Evolutionary conservation across 2,888 invertebrate genomes (phyloP), one percentile per base, ranked within the genome.

Genomic region (Dicyrtomina minuta): DNA sequence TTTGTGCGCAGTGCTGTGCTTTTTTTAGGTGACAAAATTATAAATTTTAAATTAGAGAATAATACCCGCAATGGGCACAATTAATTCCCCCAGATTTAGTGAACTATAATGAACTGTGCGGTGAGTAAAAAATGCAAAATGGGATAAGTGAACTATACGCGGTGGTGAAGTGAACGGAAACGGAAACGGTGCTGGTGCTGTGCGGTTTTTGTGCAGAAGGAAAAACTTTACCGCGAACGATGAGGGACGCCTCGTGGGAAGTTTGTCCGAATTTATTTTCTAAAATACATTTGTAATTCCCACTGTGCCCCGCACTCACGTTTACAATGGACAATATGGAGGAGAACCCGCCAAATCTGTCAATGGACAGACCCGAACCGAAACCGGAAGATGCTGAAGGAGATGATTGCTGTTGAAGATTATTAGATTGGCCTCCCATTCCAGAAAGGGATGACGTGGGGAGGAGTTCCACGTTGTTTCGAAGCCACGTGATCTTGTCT

Each of bases 281-380:
- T 80, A 85, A 86, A 79, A 83, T 84, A 81, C 87, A 87, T 80
- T 85, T 84, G 80, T 86, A 86, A 74, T 84, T 86, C 84, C 87
- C 86, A 79, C 84, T 84, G 81, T 86, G 86, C 79, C 83, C 82
- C 80, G 84, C 83, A 79, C 84, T 84, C 80, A 86, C 85, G 81
- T 84, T 84, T 80, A 84, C 84, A 80, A 86, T 86, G 82, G 86
- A 86, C 79, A 86, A 82, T 78, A 86, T 84, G 81, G 85, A 85
- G 79, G 85, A 86, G 82, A 86, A 86, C 81, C 85, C 85, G 81
- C 86, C 85, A 82, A 86, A 84, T 82, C 86, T 85, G 79, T 84
- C 83, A 80, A 85, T 83, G 81, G 84, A 84, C 80, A 85, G 83
- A 80, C 83, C 82, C 80, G 80, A n/a, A n/a, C n/a, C n/a, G n/a